Base-by-base conservation (phyloP, 2,113 vertebrate species). In the Periophthalmus modestus region DNA sequence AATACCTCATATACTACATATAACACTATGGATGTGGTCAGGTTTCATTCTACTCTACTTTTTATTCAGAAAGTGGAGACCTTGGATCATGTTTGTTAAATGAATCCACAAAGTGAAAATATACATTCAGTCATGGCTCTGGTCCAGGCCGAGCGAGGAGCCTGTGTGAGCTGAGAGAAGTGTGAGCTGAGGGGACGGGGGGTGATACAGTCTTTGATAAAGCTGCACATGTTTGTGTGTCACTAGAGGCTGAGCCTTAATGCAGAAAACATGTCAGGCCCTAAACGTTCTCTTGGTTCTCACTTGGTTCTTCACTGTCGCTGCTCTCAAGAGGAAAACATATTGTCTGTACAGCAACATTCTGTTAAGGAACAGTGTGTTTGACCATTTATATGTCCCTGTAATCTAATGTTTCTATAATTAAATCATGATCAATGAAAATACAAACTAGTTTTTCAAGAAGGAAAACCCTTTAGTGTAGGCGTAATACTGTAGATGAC, bases 241-340 rank as follows among this genome's bases (percentile, higher is more conserved):
- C 75, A 72, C 75, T 66, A 28, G 75, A 77, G 76, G 54, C 33
- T 62, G 14, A 57, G 47, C 50, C 65, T 76, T 82, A 87, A 91
- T 91, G 86, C 83, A 89, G 48, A 88, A 91, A 82, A 50, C 80
- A 75, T 85, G 89, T 91, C 72, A 19, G 70, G 2, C n/a, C 2
- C 6, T 52, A 66, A 65, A 67, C 57, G 50, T 39, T 36, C 70
- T 66, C 63, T 68, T 5, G 43, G 23, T 48, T 39, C 62, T 69
- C 15, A 50, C 18, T 75, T 58, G 28, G 34, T 71, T 68, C 36
- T 67, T 7, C 43, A 47, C 68, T 59, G 16, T 9, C 15, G 21
- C 34, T 5, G 33, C n/a, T 68, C 77, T 71, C 69, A 71, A 33
- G 46, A 80, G 66, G 43, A 46, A 13, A 6, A 6, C 66, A 66